Conservation (phyloP, 2,113 vertebrate species). For the Sarotherodon lohbergeri region DNA sequence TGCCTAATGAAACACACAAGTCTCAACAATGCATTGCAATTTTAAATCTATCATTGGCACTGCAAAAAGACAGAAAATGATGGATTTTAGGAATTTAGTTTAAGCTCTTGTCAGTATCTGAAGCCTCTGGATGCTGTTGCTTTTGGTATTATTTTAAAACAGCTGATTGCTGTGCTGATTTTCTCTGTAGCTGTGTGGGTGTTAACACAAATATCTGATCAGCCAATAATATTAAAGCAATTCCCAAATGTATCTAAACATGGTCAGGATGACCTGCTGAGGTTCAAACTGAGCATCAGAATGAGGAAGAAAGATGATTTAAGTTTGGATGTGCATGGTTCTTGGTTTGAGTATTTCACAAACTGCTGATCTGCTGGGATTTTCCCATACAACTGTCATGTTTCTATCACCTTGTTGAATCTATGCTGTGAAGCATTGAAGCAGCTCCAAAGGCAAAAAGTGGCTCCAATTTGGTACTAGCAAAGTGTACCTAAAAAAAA, state of each 20-base stretch:
- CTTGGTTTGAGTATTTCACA: neutral
- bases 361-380: neutral
- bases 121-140: neutral
- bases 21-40: neutral
- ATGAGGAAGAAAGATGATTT: neutral
- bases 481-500: neutral
- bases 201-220: neutral
- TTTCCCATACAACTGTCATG: neutral
- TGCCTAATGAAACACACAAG: neutral
- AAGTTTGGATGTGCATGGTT: neutral
- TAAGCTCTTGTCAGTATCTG: neutral
- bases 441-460: neutral
- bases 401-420: neutral
- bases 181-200: neutral
- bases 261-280: too few relatives aligned
- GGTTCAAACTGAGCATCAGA: too few relatives aligned
- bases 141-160: neutral
- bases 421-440: neutral
- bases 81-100: neutral
- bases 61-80: neutral
- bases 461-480: neutral
- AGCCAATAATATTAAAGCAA: too few relatives aligned
- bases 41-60: neutral
- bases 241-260: too few relatives aligned
- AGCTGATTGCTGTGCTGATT: neutral